Evolutionary conservation across 2,113 vertebrate genomes (phyloP), one percentile per base, ranked within the genome.

Genomic region (Corydoras maculifer): DNA sequence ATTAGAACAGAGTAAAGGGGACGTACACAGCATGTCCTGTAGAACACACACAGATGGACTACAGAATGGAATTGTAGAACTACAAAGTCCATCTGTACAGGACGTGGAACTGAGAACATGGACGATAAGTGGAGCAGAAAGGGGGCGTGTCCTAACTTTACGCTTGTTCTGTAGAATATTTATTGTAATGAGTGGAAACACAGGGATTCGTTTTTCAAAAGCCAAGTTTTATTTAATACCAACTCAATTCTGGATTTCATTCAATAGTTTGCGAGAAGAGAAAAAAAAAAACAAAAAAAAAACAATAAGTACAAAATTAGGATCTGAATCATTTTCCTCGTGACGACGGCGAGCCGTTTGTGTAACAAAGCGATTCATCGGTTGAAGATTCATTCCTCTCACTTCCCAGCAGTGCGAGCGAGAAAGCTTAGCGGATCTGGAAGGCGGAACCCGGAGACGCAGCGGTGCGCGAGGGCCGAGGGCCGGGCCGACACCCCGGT

Each of bases 381-480:
- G 62, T 81, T 68, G 54, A 59, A 29, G 75, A 82, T 77, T 81
- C 50, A 72, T 80, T 87, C 80, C 84, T 88, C 87, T 86, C 87
- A 89, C 87, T 88, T 88, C 84, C 86, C 84, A 86, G 85, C 86
- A 88, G 87, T 85, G 85, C 82, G 85, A 87, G 86, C 84, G 71
- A 78, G 84, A 31, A 87, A 86, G 84, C 82, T 59, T 59, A 80
- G 55, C 62, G 13, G 77, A 83, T 83, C 82, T 53, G 51, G 54
- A 57, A 14, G 54, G 5, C 12, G 12, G n/a, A 57, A 57, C n/a
- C 54, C n/a, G n/a, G n/a, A n/a, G n/a, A n/a, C 49, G 8, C 49
- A 51, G 49, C 49, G 49, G 49, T 25, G 18, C 18, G 18, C 18
- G 18, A 25, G 18, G 18, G 18, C 18, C 18, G 18, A 25, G 35